Conservation (phyloP, 2,888 invertebrate genomes). For the Dryococelus australis region DNA sequence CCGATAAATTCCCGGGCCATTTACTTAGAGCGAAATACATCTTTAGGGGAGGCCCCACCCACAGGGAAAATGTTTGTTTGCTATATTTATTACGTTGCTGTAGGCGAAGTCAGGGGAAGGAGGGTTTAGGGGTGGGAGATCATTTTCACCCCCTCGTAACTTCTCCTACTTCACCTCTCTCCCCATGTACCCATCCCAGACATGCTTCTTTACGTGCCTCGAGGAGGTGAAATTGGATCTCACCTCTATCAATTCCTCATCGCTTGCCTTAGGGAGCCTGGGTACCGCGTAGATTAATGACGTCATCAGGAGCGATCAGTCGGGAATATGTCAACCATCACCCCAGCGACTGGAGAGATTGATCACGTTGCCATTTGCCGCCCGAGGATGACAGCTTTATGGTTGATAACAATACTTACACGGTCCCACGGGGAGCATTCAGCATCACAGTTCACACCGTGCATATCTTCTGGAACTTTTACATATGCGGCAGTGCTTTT, state of each 20-base stretch:
- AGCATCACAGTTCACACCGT: not conserved
- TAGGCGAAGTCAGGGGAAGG: not conserved
- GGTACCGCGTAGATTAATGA: slow-evolving; percentile 17
- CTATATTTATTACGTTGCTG: not conserved
- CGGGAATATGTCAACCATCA: slow-evolving; percentile 11
- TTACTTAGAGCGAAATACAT: not conserved
- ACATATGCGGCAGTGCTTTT: not conserved
- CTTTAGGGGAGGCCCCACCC: not conserved
- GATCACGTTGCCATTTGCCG: not conserved
- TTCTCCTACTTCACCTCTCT: not conserved
- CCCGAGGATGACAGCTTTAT: not conserved
- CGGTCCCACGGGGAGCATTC: not conserved
- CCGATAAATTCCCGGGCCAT: not conserved
- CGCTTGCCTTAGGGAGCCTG: not conserved
- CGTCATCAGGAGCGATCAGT: slow-evolving; percentile 25
- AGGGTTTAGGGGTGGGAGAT: not conserved
- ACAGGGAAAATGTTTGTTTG: not conserved
- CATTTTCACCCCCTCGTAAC: not conserved
- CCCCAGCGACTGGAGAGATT: not conserved
- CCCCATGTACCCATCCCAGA: not conserved
- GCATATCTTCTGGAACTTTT: not conserved
- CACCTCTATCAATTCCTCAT: slow-evolving; percentile 26
- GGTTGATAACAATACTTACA: not conserved
- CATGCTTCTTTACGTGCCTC: slow-evolving; percentile 1
- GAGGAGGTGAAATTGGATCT: slow-evolving; percentile 21